These are phyloP conservation scores for Phengaris alcon DNA, from an alignment of 2,888 invertebrate species.

Conservation along the genomic window DNA sequence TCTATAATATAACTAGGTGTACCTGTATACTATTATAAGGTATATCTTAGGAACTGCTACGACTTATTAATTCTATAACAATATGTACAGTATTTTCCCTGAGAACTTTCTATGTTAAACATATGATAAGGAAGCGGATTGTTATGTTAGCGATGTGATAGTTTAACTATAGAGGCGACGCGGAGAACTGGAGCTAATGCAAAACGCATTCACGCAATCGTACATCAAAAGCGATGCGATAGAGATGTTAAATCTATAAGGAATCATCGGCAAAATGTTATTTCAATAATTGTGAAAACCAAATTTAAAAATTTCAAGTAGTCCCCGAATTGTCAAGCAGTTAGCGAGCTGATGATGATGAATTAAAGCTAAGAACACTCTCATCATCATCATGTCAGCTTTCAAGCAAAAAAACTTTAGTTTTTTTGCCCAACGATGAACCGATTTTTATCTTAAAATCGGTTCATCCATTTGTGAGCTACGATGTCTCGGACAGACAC, in stretches of 20 bases:
- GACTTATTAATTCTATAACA: background rate
- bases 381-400: too few relatives aligned
- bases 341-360: too few relatives aligned
- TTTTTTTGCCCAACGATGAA: too few relatives aligned
- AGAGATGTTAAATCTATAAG: background rate
- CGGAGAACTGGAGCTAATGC: constrained; percentile 25
- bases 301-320: too few relatives aligned
- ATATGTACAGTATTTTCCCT: background rate
- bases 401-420: too few relatives aligned
- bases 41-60: background rate
- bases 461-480: too few relatives aligned
- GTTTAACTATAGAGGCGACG: constrained; percentile 12
- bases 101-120: constrained; percentile 18
- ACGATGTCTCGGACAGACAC: too few relatives aligned
- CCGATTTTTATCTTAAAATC: too few relatives aligned
- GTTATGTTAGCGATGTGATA: constrained; percentile 19
- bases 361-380: too few relatives aligned
- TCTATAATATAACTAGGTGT: too few relatives aligned
- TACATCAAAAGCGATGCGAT: background rate
- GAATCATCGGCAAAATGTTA: background rate
- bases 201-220: background rate
- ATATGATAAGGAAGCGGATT: constrained; percentile 17
- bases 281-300: background rate
- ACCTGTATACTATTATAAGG: background rate
- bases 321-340: too few relatives aligned